Evolutionary conservation across 2,888 invertebrate species (phyloP), one percentile per base, ranked within the genome.

Genomic region (Rotaria magnacalcarata): DNA sequence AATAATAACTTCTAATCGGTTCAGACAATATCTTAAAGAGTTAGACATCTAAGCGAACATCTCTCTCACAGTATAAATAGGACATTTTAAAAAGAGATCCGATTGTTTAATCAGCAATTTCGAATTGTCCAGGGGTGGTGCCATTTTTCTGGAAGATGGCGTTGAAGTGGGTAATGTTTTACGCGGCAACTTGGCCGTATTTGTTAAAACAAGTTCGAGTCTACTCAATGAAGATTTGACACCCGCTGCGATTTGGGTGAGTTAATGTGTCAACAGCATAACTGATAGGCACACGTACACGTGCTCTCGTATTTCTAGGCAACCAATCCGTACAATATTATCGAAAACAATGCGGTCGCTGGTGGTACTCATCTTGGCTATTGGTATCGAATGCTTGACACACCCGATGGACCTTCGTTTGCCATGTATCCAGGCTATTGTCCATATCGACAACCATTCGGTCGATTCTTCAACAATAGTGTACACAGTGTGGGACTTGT

Each of bases 81-180:
- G 34, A 34, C 34, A 34, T 34, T 34, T 34, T 34, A 34, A 34
- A 34, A 34, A 34, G 34, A 34, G 34, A 34, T 34, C 2, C 34
- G 34, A 34, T 2, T 34, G 34, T 34, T 34, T 34, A 34, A 34
- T 34, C 34, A 2, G 34, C 34, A 34, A 34, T 34, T 34, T 34
- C 8, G 21, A 21, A 43, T 7, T 8, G 14, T 21, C 19, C 8
- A 75, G 75, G 85, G 87, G 87, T 80, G 87, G 87, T 27, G 87
- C 87, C 10, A 50, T 87, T 19, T 87, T 87, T 84, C 47, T 87
- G 21, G 87, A 87, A 85, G 87, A 87, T 67, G 86, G 87, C 67
- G 85, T 87, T 21, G 87, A 87, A 86, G 58, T 84, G 21, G 87
- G 87, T 5, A 87, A 87, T 84, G 84, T 54, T 16, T 84, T 85